Evolutionary conservation across 2,113 vertebrate species (phyloP).

Genomic region (Cariama cristata): DNA sequence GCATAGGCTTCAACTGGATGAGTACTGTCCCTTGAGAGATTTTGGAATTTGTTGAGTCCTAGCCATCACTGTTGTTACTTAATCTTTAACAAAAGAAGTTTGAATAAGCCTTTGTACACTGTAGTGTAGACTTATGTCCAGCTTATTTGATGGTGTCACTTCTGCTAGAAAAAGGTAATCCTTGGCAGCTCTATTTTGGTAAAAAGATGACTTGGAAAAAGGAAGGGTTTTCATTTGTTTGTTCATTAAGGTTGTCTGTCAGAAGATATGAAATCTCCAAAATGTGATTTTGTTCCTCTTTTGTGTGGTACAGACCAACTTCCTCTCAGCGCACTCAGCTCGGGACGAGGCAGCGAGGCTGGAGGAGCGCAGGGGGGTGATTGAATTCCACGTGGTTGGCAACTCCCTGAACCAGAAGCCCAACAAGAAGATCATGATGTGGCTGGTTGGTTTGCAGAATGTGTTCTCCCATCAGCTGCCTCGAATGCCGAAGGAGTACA

Average conservation of each 20-base stretch:
- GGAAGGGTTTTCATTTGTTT: not conserved
- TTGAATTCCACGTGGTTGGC: constrained; percentile 96
- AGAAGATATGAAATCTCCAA: not conserved
- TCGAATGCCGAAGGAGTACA: constrained; percentile 98
- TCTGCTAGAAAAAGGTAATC: not conserved
- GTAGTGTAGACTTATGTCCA: not conserved
- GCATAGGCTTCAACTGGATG: not conserved
- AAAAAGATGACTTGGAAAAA: not conserved
- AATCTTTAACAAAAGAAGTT: not conserved
- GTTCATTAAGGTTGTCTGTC: not conserved
- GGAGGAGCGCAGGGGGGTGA: constrained; percentile 94
- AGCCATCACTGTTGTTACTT: not conserved
- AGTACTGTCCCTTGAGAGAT: not conserved
- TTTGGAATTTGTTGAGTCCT: not conserved
- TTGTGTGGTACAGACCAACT: constrained; percentile 83
- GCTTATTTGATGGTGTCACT: not conserved
- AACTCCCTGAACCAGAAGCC: constrained; percentile 98
- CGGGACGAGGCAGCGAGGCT: constrained; percentile 93
- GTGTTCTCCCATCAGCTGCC: constrained; percentile 98
- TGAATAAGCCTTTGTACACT: not conserved
- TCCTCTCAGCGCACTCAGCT: constrained; percentile 93
- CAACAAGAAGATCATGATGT: constrained; percentile 97
- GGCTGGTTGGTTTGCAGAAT: constrained; percentile 97
- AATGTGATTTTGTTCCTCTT: not conserved
- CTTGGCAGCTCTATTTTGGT: not conserved